Base-by-base conservation (phyloP, 2,888 invertebrate species). In the Drepanosiphum platanoidis region DNA sequence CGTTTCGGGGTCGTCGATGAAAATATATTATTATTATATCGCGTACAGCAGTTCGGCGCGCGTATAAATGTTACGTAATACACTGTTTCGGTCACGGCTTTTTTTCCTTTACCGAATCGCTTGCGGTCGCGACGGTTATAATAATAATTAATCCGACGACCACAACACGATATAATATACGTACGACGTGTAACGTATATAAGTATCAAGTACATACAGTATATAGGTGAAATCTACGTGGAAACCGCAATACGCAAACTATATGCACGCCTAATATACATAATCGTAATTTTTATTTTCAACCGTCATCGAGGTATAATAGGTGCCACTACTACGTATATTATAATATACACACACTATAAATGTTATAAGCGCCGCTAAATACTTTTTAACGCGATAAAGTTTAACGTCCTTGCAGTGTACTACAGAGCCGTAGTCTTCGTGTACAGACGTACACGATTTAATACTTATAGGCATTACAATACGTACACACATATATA, bases 81-180 rank as follows among this genome's bases (percentile, higher is more conserved):
- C 22, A 52, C 18, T 52, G 22, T 5, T n/a, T 52, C 52, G 22
- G 52, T 9, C 61, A 13, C 27, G 27, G 64, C 64, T 27, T 64
- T 64, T 64, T 64, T 64, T 61, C 11, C 13, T 64, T 64, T 64
- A 30, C 64, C 46, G 8, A 13, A 9, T 46, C 13, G n/a, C n/a
- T n/a, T n/a, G 30, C 64, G 27, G n/a, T n/a, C 64, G 13, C 64
- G 30, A n/a, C 13, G 9, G 64, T 30, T 30, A 30, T 64, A 13
- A 64, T 64, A 13, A 64, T 27, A 61, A 61, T 52, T 64, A 64
- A 64, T 64, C 27, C 30, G 30, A n/a, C n/a, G 64, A 64, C 64
- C 64, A 13, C 64, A 64, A 64, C 30, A 61, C 61, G 27, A 9
- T 61, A 46, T 4, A 46, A 9, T 46, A n/a, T 1, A 58, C n/a